phyloP scores from a whole-genome alignment of 1,140 invertebrate genomes.

The Tachypleus tridentatus region DNA sequence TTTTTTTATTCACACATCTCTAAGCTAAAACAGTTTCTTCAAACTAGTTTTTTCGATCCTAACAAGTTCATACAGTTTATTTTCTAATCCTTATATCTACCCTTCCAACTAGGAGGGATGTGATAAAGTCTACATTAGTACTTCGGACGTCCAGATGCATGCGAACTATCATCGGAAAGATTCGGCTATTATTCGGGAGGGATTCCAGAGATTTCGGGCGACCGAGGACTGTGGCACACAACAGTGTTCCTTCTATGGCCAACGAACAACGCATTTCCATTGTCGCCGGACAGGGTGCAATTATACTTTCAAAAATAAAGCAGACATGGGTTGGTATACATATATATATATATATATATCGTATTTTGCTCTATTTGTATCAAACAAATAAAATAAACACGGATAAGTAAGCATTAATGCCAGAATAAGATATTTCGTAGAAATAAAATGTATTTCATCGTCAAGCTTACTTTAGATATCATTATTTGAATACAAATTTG shows the following conservation, averaged over 20 bases:
- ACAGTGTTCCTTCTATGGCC: constrained; percentile 83
- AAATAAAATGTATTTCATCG: too few relatives aligned
- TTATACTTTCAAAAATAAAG: constrained; percentile 97
- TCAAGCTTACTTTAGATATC: too few relatives aligned
- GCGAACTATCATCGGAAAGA: constrained; percentile 97
- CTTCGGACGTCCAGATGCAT: constrained; percentile 98
- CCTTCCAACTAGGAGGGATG: constrained; percentile 53
- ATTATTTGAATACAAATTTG: too few relatives aligned
- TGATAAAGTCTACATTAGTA: constrained; percentile 96
- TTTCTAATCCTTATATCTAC: constrained; percentile 8
- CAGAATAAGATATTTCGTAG: too few relatives aligned
- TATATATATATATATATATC: neutral
- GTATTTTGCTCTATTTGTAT: too few relatives aligned
- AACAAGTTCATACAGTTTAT: constrained; percentile 6
- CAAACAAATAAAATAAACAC: too few relatives aligned
- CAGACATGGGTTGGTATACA: constrained; percentile 83
- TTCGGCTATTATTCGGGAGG: constrained; percentile 92
- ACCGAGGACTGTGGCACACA: constrained; percentile 79
- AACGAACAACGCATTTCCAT: constrained; percentile 94
- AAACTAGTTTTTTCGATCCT: constrained; percentile 3
- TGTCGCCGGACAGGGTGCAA: constrained; percentile 78
- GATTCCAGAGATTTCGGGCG: constrained; percentile 79
- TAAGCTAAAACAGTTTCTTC: constrained; percentile 1
- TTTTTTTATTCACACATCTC: too few relatives aligned
- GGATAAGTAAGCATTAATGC: too few relatives aligned